Evolutionary conservation across 2,113 vertebrate species (phyloP), one percentile per base, ranked within the genome.

Genomic region (human (Homo sapiens)): DNA sequence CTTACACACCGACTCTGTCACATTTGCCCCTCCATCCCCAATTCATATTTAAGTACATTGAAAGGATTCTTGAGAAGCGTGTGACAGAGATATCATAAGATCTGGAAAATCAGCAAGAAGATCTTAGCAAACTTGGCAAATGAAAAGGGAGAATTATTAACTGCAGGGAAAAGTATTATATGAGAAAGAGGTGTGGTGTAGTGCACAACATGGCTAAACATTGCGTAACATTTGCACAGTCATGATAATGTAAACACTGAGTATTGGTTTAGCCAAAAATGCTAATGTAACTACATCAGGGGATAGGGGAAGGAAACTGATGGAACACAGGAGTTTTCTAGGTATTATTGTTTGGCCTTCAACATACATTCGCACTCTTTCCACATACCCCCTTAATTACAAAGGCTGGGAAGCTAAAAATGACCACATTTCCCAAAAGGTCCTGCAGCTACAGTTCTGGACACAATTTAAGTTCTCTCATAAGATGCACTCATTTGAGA

Each of bases 71-170:
- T 72, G 17, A n/a, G 23, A 57, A 17, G 23, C 7, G 6, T 82
- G 45, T 43, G 45, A 55, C 86, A 93, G 68, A 55, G n/a, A 40
- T 8, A 18, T 22, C 52, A 16, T 7, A 57, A 57, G 50, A 66
- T 48, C 64, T 82, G 50, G 14, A 88, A 88, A 88, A 64, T 76
- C 22, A 45, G 52, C 45, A 78, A 59, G 11, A 61, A 4, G 18
- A 50, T 83, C 45, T 88, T 23, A 82, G 72, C 22, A 82, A 95
- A 50, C 5, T 2, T 40, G 17, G 38, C 35, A 85, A 35, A 30
- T 50, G 66, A 70, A 35, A 91, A 85, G 14, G 76, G 17, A 61
- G 12, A 75, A 91, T 86, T 93, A 68, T 40, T 86, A 85, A 86
- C 43, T 72, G 3, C 30, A 38, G 57, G 57, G 45, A 68, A 78